Conservation (phyloP, 2,888 invertebrate species). For the Lasioglossum lativentre region DNA sequence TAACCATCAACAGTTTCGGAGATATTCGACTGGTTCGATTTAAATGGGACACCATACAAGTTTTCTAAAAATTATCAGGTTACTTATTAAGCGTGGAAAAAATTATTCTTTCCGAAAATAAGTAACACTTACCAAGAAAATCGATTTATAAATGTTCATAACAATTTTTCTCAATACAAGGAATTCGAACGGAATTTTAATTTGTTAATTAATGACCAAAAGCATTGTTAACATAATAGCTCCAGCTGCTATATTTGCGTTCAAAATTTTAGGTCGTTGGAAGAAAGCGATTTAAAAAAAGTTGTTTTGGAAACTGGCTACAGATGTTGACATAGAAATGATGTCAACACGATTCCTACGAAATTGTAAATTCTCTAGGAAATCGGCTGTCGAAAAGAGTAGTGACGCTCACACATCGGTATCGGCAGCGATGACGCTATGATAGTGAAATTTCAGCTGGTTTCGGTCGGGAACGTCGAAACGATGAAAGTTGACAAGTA, state of each 20-base stretch:
- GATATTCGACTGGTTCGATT: too few species aligned
- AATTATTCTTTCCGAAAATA: not conserved
- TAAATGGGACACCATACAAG: not conserved
- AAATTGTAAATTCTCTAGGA: not conserved
- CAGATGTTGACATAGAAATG: not conserved
- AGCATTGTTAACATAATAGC: not conserved
- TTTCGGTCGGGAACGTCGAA: not conserved
- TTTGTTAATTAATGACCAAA: not conserved
- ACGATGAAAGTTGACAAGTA: slow-evolving; percentile 35
- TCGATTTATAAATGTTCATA: not conserved
- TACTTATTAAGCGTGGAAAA: not conserved
- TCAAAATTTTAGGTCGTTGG: not conserved
- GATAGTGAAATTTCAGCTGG: not conserved
- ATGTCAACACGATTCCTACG: not conserved
- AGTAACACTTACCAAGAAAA: not conserved
- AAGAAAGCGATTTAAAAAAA: not conserved
- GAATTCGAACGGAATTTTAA: not conserved
- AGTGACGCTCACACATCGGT: not conserved
- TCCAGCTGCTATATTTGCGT: not conserved
- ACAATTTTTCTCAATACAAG: not conserved
- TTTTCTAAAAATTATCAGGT: not conserved
- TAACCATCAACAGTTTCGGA: too few species aligned
- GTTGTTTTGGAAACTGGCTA: not conserved
- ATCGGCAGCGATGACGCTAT: not conserved
- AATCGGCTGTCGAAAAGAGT: not conserved